These are phyloP conservation scores for Tursiops truncatus DNA, from an alignment of 2,113 vertebrate genomes.

Conservation along the genomic window DNA sequence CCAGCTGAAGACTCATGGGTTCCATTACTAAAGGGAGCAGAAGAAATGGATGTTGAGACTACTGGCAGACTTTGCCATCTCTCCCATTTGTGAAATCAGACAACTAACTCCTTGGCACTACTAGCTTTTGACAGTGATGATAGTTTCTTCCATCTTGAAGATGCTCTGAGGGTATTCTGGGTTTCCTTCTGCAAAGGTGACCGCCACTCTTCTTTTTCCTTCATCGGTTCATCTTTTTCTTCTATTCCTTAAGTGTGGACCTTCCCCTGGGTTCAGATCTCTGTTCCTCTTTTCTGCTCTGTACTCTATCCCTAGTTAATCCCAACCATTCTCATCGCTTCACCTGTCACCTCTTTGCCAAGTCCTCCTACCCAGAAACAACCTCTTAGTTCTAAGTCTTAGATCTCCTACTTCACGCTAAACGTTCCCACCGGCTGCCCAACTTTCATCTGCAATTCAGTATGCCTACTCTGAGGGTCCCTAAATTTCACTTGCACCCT, in stretches of 20 bases:
- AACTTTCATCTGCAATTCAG: background rate
- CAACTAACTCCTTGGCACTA: background rate
- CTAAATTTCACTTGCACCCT: background rate
- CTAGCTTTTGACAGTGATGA: background rate
- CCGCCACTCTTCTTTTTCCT: background rate
- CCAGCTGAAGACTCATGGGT: background rate
- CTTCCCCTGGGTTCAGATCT: background rate
- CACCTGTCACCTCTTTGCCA: background rate
- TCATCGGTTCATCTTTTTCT: background rate
- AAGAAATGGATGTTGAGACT: background rate
- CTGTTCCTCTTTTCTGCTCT: background rate
- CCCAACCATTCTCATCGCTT: background rate
- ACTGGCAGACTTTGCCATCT: background rate
- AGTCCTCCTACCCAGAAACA: background rate
- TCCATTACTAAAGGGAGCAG: background rate
- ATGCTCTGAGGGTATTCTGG: background rate
- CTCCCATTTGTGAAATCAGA: background rate
- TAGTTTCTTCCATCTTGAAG: background rate
- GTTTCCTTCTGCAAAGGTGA: background rate
- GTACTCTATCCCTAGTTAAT: background rate
- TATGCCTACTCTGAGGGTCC: background rate
- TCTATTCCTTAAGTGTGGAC: background rate
- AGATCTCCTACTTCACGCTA: background rate
- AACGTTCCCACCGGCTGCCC: background rate
- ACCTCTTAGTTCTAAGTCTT: background rate